Evolutionary conservation across 2,797 vertebrate genomes (phyloP).

Genomic region (Bovichtus diacanthus): DNA sequence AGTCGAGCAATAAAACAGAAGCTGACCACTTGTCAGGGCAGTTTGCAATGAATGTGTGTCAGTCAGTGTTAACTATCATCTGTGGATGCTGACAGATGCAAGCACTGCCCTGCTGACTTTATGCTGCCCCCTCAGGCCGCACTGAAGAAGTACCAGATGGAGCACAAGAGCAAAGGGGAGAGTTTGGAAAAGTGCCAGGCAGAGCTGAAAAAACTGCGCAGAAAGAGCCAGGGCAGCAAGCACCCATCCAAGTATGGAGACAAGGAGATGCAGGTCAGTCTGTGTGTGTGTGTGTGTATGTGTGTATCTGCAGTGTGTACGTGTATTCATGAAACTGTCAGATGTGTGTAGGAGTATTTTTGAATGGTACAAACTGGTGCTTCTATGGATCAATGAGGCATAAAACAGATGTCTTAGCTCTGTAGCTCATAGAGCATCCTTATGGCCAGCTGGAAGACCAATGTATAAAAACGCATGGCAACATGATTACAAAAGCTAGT

Average conservation of each 20-base stretch:
- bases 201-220: slow-evolving; percentile 95
- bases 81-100: background rate
- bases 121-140: slow-evolving; percentile 87
- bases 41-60: background rate
- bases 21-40: background rate
- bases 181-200: slow-evolving; percentile 95
- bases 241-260: slow-evolving; percentile 95
- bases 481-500: background rate
- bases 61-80: background rate
- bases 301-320: background rate
- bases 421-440: background rate
- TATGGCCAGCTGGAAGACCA: slow-evolving; percentile 13
- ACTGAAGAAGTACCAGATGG: slow-evolving; percentile 96
- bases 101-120: slow-evolving; percentile 42
- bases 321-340: background rate
- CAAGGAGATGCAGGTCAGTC: slow-evolving; percentile 94
- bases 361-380: background rate
- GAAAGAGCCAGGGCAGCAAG: slow-evolving; percentile 97
- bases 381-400: background rate
- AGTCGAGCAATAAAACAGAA: background rate
- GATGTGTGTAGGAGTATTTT: background rate
- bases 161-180: slow-evolving; percentile 94
- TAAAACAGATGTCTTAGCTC: background rate
- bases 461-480: background rate
- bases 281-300: slow-evolving; percentile 14